Evolutionary conservation across 2,113 vertebrate genomes (phyloP).

Genomic region (Lanius ludovicianus): DNA sequence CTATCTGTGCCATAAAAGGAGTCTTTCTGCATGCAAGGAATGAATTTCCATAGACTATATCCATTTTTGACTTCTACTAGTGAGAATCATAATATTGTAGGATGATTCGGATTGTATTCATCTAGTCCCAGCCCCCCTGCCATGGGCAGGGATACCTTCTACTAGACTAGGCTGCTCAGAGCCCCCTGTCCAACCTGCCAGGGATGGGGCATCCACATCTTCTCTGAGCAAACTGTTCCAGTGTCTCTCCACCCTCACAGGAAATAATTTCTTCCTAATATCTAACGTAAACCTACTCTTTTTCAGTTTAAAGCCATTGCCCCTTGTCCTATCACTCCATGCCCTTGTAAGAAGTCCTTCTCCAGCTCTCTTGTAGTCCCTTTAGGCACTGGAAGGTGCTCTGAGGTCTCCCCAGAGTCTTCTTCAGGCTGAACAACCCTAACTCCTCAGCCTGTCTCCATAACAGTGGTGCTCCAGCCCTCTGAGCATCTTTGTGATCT

Average conservation of each 20-base stretch:
- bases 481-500: background rate
- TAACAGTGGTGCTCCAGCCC: background rate
- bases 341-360: background rate
- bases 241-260: background rate
- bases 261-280: background rate
- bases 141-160: no score
- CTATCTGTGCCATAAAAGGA: background rate
- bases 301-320: background rate
- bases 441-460: background rate
- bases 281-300: background rate
- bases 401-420: background rate
- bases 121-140: fast-evolving
- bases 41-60: background rate
- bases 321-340: background rate
- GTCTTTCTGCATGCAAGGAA: background rate
- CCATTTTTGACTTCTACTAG: background rate
- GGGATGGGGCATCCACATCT: background rate
- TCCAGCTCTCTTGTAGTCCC: background rate
- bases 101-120: background rate
- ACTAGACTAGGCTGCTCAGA: background rate
- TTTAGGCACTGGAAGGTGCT: background rate
- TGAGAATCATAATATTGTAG: background rate
- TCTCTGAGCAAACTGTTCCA: background rate
- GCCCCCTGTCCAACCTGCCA: background rate
- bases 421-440: background rate